Base-by-base conservation (phyloP, 2,888 invertebrate species). In the Hyalella azteca region DNA sequence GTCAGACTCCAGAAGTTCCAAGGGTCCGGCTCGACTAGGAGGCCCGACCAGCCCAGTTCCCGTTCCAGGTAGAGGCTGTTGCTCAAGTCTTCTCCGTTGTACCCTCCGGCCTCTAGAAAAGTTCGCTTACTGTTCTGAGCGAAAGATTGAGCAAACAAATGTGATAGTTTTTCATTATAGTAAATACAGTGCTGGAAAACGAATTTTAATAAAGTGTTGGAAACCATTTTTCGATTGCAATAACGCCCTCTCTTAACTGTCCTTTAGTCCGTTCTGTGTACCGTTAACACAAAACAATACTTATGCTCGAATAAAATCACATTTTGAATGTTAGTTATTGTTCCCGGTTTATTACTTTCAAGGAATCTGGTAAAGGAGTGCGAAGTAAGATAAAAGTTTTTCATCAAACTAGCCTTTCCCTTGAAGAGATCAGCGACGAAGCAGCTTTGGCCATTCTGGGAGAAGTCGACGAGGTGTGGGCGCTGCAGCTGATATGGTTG, bases 11-110 rank as follows among this genome's bases (percentile, higher is more conserved):
- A 82, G 76, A 79, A 82, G 78, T 80, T 82, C 82, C 82, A 82
- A 5, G 82, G 82, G 66, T 82, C 82, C 2, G 82, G 82, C 79
- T 82, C 82, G 32, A 82, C 82, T 78, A 82, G 79, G 48, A 82
- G 76, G 4, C 82, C 82, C 7, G 40, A 54, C 82, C 82, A 82
- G 0, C 81, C 82, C 32, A 82, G 60, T 7, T 79, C 26, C 26
- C 81, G 36, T 60, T 82, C 82, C 81, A 82, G 78, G 79, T 78
- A 81, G 36, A 82, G 66, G 7, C 78, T 82, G 81, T 82, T 82
- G 79, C 81, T 81, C 50, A 82, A 76, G 22, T 77, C 79, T 66
- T 82, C 82, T 13, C 82, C 82, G 54, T 82, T 77, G 77, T 82
- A 82, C 19, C 81, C 82, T n/a, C 82, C 82, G 1, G 82, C 82